Percentiles rank a stretch among this genome's conserved stretches.
Conservation (phyloP, 2,113 vertebrate species). For the Plecotus auritus region DNA sequence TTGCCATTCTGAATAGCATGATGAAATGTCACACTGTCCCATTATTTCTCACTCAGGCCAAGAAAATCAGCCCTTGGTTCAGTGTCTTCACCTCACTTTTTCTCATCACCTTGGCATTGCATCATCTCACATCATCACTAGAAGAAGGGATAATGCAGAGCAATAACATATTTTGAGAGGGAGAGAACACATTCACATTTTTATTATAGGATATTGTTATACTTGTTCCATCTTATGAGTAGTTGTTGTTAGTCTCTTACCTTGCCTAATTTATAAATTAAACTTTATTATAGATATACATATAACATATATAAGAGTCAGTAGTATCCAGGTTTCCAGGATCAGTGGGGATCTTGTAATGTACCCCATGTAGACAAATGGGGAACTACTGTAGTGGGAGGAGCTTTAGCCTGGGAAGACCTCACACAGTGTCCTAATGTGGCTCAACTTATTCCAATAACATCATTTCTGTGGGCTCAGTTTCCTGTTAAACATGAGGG, state of each 20-base stretch:
- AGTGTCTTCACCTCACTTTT: background rate
- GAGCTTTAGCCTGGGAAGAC: background rate
- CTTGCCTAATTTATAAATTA: background rate
- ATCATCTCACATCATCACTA: background rate
- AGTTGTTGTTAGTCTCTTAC: background rate
- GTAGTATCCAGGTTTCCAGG: background rate
- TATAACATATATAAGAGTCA: background rate
- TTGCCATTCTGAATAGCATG: background rate
- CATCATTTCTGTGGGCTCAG: background rate
- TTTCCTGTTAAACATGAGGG: background rate
- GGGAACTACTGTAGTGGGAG: background rate
- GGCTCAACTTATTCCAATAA: background rate
- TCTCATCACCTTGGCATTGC: background rate
- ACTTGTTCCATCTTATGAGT: background rate
- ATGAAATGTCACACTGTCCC: background rate
- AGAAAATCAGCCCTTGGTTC: background rate
- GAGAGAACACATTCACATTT: background rate
- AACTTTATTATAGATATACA: background rate
- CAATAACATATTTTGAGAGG: background rate
- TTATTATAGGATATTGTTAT: background rate
- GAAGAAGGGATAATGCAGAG: background rate
- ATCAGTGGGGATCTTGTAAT: background rate
- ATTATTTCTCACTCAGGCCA: no score
- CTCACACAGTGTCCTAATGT: background rate
- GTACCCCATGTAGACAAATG: background rate